These are phyloP conservation scores for Nyctibius grandis DNA, from an alignment of 2,797 vertebrate species.

Conservation along the genomic window DNA sequence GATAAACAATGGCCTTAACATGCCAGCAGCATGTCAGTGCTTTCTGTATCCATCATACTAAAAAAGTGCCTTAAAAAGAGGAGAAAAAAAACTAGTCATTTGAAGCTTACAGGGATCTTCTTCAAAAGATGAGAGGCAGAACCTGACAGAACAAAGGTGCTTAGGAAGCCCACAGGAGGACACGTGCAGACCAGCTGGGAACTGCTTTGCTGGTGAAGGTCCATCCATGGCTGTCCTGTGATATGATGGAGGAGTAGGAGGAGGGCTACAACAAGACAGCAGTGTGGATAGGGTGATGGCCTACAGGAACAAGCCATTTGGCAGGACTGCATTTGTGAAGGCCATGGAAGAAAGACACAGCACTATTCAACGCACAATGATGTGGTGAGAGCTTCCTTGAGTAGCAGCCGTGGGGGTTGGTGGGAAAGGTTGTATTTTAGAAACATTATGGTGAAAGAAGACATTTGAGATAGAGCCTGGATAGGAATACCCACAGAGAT, in stretches of 20 bases:
- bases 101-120: not conserved
- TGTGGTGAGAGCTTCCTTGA: not conserved
- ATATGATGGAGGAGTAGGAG: not conserved
- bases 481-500: not conserved
- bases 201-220: not conserved
- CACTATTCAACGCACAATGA: not conserved
- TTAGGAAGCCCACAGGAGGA: not conserved
- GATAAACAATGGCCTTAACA: not conserved
- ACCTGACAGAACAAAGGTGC: not conserved
- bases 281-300: not conserved
- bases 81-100: fast-evolving
- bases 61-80: not conserved
- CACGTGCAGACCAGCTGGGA: fast-evolving
- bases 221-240: not conserved
- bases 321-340: not conserved
- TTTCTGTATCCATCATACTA: not conserved
- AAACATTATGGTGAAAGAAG: not conserved
- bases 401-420: not conserved
- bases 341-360: not conserved
- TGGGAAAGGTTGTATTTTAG: not conserved
- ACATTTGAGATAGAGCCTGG: not conserved
- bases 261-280: not conserved
- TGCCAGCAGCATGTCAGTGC: not conserved
- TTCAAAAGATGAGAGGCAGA: not conserved
- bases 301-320: not conserved